Evolutionary conservation across 2,797 vertebrate species (phyloP), one percentile per base, ranked within the genome.

Genomic region (Tarsius wallacei): DNA sequence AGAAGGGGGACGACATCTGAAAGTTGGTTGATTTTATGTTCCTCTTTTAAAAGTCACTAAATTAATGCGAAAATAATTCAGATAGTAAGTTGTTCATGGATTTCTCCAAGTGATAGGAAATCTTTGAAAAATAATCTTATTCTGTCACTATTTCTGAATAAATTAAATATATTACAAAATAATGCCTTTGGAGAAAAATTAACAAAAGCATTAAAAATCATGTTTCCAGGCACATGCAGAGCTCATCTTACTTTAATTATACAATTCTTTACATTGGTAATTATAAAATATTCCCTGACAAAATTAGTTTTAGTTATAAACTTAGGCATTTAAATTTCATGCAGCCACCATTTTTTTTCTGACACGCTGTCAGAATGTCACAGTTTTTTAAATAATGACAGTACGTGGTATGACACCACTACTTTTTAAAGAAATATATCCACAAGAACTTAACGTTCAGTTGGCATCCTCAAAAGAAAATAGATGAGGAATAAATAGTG

Each of bases 381-480:
- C 91, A 74, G 66, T 92, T 97, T 98, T 42, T 90, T 93, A 88
- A 96, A 92, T 90, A 95, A 92, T 76, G 49, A 96, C 93, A 96
- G 59, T 94, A 82, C 24, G 14, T 91, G 91, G 95, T 81, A 98
- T 92, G 95, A 94, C 81, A 96, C 88, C 85, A 87, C 51, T 93
- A 96, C 96, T 96, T 98, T 96, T 96, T 83, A 0, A 96, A 97
- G 97, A 2, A 95, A 97, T 93, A 93, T 68, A 0, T 7, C 89
- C 96, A 95, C 16, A 90, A 96, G 93, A 94, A 94, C 80, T 92
- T 96, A 95, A 91, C 31, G 78, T 97, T 98, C 92, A 96, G 91
- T 93, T 98, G 98, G 97, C 97, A 98, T 97, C 91, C 96, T 98
- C 98, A 97, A 97, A 98, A 97, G 95, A 97, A 98, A 98, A 97